phyloP scores from a whole-genome alignment of 1,140 invertebrate genomes.

The Gonioctena quinquepunctata region DNA sequence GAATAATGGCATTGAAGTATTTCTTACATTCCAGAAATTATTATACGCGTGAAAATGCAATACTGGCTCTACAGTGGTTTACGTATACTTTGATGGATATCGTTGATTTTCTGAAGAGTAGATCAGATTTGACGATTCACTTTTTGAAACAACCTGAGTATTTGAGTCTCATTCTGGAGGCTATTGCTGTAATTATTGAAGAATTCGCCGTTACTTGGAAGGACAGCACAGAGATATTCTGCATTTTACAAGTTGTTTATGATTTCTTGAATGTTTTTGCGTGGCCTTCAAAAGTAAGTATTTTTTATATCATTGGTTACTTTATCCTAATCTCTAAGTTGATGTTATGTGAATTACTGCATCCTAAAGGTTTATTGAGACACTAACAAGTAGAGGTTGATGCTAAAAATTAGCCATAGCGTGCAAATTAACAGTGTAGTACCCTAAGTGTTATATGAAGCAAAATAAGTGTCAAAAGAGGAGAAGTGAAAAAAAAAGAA shows the following conservation, averaged over 20 bases:
- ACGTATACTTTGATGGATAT: conserved; percentile 70
- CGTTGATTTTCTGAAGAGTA: conserved; percentile 31
- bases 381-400: too few relatives aligned
- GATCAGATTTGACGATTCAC: conserved; percentile 23
- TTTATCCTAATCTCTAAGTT: not conserved
- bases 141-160: conserved; percentile 41
- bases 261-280: conserved; percentile 54
- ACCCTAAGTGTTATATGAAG: too few relatives aligned
- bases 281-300: conserved; percentile 52
- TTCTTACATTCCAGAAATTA: conserved; percentile 57
- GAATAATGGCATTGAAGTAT: conserved; percentile 63
- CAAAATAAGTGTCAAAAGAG: too few relatives aligned
- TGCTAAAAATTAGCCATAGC: not conserved
- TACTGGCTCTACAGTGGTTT: conserved; percentile 71
- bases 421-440: not conserved
- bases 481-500: too few relatives aligned
- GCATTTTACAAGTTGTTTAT: conserved; percentile 55
- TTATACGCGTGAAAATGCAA: conserved; percentile 65
- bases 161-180: conserved; percentile 65
- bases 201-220: conserved; percentile 74
- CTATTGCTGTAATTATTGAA: conserved; percentile 65
- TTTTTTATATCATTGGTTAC: not conserved
- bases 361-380: too few relatives aligned
- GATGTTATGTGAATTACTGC: too few relatives aligned
- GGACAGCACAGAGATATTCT: conserved; percentile 71